Conservation (phyloP, 2,113 vertebrate genomes). For the Thunnus thynnus region DNA sequence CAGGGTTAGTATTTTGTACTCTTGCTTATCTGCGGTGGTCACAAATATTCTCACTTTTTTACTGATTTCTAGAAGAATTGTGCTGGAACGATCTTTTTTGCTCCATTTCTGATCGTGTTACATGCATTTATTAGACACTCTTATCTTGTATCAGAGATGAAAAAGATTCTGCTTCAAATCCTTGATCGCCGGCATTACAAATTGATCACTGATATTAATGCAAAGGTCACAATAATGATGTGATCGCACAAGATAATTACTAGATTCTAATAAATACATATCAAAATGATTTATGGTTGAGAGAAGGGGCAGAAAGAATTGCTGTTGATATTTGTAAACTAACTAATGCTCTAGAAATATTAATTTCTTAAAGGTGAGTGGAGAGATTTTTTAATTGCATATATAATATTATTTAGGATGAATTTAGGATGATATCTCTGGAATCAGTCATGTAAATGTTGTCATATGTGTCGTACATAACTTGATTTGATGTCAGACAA, state of each 20-base stretch:
- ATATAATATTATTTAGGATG: neutral
- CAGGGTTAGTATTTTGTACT: slow-evolving; percentile 71
- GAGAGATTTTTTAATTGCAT: neutral
- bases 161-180: neutral
- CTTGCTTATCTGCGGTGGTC: slow-evolving; percentile 39
- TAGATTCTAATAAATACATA: slow-evolving; percentile 1
- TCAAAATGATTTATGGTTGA: neutral
- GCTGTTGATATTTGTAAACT: neutral
- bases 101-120: neutral
- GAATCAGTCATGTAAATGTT: neutral
- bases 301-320: neutral
- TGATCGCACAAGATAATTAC: neutral
- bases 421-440: neutral
- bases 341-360: neutral
- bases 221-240: slow-evolving; percentile 12
- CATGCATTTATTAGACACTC: neutral
- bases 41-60: slow-evolving; percentile 29
- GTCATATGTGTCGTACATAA: neutral
- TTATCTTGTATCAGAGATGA: neutral
- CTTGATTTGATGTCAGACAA: neutral
- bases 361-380: neutral
- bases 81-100: neutral
- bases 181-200: neutral
- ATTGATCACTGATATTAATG: neutral
- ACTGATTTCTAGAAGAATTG: slow-evolving; percentile 13